Evolutionary conservation across 2,113 vertebrate genomes (phyloP), one percentile per base, ranked within the genome.

Genomic region (Otocyon megalotis): DNA sequence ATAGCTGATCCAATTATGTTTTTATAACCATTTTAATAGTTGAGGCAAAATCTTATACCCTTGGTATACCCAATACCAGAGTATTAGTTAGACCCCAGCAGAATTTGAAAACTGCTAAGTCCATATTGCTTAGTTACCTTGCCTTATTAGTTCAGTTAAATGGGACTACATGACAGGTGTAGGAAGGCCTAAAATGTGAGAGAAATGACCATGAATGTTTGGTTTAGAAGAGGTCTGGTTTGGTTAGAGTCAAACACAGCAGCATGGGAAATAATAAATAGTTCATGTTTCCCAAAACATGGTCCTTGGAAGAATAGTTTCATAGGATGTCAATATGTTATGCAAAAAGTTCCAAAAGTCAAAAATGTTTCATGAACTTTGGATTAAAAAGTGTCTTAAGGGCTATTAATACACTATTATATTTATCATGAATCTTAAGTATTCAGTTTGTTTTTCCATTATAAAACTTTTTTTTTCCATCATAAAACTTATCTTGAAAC

Each of bases 1-100:
- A 85, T 94, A 74, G 48, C 32, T 30, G 13, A 94, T 80, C 69
- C 35, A 85, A 0, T 96, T 97, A 53, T 80, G 67, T 67, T 87
- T 93, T 65, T n/a, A 50, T 74, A 67, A 81, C 50, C 54, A 85
- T 5, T 53, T 50, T 92, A 58, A n/a, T 43, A 84, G 22, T 74
- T 4, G 32, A 96, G 26, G 19, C 30, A 84, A 94, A 92, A 50
- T 80, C 26, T 91, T 97, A 92, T 97, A 92, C 19, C 69, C 3
- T 48, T 83, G 30, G 79, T 24, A 65, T 37, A 32, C 71, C 35
- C 26, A 88, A 8, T 58, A 62, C 48, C 48, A 22, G 35, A 79
- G 32, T 19, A 58, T 94, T 91, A 71, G 43, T n/a, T 88, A 67
- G 80, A 95, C 53, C 35, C 30, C 63, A 89, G 53, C 28, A 85